Percentiles rank a stretch among this genome's conserved stretches.
phyloP scores from a whole-genome alignment of 2,888 invertebrate species.

The Halictus quadricinctus region DNA sequence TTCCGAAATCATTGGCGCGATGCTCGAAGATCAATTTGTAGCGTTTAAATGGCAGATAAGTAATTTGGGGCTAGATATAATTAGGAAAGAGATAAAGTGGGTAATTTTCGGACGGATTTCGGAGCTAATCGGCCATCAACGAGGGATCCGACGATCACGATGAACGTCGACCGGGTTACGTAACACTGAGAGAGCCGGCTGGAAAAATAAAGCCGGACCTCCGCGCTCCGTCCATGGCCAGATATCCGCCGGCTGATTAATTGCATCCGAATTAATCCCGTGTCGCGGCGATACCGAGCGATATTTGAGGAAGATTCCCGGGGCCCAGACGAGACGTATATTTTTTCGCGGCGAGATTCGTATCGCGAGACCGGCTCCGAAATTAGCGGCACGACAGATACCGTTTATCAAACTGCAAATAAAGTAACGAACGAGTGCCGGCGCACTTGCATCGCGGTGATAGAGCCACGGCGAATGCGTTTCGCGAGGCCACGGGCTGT shows the following conservation, averaged over 20 bases:
- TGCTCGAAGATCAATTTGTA: too few species aligned
- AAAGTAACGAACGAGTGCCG: neutral
- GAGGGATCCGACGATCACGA: constrained; percentile 7
- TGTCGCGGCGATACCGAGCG: constrained; percentile 6
- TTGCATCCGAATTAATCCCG: constrained; percentile 22
- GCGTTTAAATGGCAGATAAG: too few species aligned
- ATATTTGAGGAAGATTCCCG: constrained; percentile 11
- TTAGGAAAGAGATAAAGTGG: neutral
- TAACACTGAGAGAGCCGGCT: neutral
- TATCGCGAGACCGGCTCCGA: constrained; percentile 32
- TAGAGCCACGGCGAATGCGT: constrained; percentile 6
- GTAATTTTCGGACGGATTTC: neutral
- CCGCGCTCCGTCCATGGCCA: neutral
- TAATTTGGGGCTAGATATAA: neutral
- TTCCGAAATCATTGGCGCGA: too few species aligned
- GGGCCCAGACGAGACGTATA: constrained; percentile 9
- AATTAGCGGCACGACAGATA: constrained; percentile 39
- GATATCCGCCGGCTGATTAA: constrained; percentile 28
- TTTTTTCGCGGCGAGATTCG: constrained; percentile 32
- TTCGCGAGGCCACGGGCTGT: neutral
- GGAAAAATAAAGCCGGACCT: constrained; percentile 21
- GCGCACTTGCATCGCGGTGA: neutral
- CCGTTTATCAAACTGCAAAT: constrained; percentile 48
- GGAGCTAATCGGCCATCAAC: neutral
- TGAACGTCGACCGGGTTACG: constrained; percentile 14